Evolutionary conservation across 2,113 vertebrate genomes (phyloP), one percentile per base, ranked within the genome.

Genomic region (Phaethornis superciliosus): DNA sequence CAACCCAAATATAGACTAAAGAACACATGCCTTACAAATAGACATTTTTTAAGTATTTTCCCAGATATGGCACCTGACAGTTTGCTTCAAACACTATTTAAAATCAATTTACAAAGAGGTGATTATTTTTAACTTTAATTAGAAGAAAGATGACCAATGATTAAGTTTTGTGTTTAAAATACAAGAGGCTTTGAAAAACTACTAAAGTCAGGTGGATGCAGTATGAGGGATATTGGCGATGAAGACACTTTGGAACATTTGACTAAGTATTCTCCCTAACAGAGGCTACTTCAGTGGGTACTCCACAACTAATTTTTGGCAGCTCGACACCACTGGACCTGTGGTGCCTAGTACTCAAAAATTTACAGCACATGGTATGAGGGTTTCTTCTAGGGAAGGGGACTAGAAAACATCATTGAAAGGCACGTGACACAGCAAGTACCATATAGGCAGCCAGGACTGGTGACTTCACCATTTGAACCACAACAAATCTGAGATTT

Each of bases 1-100:
- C 35, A 76, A 89, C 42, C 46, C 93, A 89, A 84, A 90, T 21
- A 93, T 13, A 91, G 46, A 91, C 55, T 72, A 65, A 51, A 85
- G 63, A 72, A 32, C n/a, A 94, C 92, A 88, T 88, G 59, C 59
- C 49, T 82, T 58, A 58, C 75, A 85, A 49, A 85, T 28, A 35
- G 55, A 51, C 85, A 65, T 14, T 13, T 46, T 46, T 89, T 30
- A 72, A 65, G 67, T 62, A 87, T 28, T 46, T 40, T 93, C 27
- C 33, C 78, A 64, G n/a, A 89, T 12, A 24, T 16, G 40, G 12
- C 1, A 5, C 58, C 3, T 35, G 24, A 21, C 17, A 44, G 35
- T 62, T 84, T 71, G 44, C 30, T 87, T 68, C 54, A 81, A 91
- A 44, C 35, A 72, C 58, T 62, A n/a, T 10, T 71, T 69, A 5